Base-by-base conservation (phyloP, 2,113 vertebrate species). In the Anser brachyrhynchus region DNA sequence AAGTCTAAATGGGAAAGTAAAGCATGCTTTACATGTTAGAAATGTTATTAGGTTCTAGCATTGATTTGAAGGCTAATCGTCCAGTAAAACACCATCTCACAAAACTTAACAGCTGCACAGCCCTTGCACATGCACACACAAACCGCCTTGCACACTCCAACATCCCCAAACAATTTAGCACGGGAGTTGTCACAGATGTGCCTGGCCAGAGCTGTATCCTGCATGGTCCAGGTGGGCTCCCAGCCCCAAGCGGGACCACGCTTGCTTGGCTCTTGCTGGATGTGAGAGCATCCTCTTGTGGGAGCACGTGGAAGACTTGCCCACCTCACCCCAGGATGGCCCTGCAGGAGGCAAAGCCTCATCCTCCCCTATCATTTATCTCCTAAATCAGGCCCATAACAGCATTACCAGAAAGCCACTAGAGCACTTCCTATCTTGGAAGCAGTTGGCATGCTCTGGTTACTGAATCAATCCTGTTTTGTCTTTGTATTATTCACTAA, bases 301-400 rank as follows among this genome's bases (percentile, higher is more conserved):
- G 52, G 43, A 29, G 9, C 58, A 13, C 46, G 26, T 65, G 21
- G 43, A 65, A 54, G 9, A 71, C n/a, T 75, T 67, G 6, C 6
- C 5, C 15, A 13, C 9, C 10, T 49, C 0, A 0, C 33, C 52
- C 16, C 11, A 76, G 71, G 8, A 58, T 25, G 37, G 7, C 21
- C 55, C n/a, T n/a, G 10, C 21, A 25, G 59, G 28, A 82, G 10
- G 39, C 86, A 39, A 4, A 67, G 5, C 12, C 51, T 67, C 23
- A 20, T 54, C 3, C 1, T 57, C 6, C 10, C 11, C 55, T 81
- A 29, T 19, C 16, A 49, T 11, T 49, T 49, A 28, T 78, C 81
- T 89, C 39, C 52, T 57, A 49, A 78, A 14, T 65, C 54, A 76
- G 43, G 64, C 18, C 3, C 11, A 3, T 62, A 61, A 41, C 6